Conservation (phyloP, 2,113 vertebrate genomes). For the Aramus guarauna region DNA sequence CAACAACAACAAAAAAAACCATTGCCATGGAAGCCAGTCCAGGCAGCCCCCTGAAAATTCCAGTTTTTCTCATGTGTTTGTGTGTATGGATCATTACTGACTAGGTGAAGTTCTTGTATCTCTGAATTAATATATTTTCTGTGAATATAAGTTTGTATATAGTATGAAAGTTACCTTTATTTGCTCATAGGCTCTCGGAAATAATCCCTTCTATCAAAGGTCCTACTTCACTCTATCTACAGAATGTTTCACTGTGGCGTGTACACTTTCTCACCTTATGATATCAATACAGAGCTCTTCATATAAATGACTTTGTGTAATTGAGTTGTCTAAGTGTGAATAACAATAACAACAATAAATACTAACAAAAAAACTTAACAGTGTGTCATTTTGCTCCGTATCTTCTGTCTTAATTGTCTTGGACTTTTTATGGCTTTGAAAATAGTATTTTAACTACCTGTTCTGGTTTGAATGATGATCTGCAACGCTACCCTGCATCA, state of each 20-base stretch:
- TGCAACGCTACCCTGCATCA: background rate
- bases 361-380: conserved; percentile 71
- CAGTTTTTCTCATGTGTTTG: conserved; percentile 18
- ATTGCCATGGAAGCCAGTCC: background rate
- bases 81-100: conserved; percentile 41
- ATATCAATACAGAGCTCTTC: conserved; percentile 78
- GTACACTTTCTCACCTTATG: conserved; percentile 78
- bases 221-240: conserved; percentile 78
- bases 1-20: background rate
- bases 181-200: conserved; percentile 72
- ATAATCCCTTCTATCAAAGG: conserved; percentile 68
- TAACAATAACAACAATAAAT: conserved; percentile 75
- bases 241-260: conserved; percentile 74
- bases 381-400: background rate
- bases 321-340: conserved; percentile 72
- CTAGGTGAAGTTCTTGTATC: conserved; percentile 11
- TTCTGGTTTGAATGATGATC: background rate
- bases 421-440: background rate
- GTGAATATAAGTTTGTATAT: conserved; percentile 69
- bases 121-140: conserved; percentile 42
- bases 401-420: background rate
- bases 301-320: conserved; percentile 82
- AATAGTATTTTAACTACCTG: background rate
- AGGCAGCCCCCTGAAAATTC: background rate
- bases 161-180: conserved; percentile 66